phyloP scores from a whole-genome alignment of 1,140 invertebrate genomes.

The Caligus rogercresseyi region DNA sequence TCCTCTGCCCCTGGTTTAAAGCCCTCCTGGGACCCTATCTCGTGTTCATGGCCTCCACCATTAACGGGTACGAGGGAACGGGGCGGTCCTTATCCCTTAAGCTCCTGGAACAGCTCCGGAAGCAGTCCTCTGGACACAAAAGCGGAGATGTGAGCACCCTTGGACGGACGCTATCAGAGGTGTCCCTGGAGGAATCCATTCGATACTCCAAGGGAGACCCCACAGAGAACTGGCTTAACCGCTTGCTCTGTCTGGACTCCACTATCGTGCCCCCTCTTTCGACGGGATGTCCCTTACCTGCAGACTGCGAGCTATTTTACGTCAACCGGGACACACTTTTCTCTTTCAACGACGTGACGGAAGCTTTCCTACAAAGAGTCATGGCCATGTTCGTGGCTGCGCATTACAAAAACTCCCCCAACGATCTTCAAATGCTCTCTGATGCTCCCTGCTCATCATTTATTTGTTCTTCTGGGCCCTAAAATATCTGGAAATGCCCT shows the following conservation, averaged over 20 bases:
- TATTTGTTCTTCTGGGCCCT: constrained; percentile 87
- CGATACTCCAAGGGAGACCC: constrained; percentile 71
- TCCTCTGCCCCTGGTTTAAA: constrained; percentile 78
- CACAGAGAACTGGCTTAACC: constrained; percentile 79
- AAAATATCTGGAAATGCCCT: constrained; percentile 32
- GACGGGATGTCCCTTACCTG: constrained; percentile 65
- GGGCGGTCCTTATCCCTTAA: constrained; percentile 88
- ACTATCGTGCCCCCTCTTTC: constrained; percentile 41
- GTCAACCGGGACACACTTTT: constrained; percentile 88
- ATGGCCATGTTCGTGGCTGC: constrained; percentile 17
- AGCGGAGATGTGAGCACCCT: constrained; percentile 10
- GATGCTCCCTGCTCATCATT: constrained; percentile 94
- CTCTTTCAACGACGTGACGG: constrained; percentile 88
- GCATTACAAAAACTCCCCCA: constrained; percentile 68
- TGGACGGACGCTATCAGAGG: constrained; percentile 28
- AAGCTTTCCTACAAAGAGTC: constrained; percentile 66
- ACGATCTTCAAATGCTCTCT: constrained; percentile 95
- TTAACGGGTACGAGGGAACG: constrained; percentile 93
- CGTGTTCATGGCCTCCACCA: constrained; percentile 88
- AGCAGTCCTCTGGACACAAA: constrained; percentile 31
- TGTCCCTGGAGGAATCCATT: constrained; percentile 82
- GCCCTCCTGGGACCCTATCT: constrained; percentile 78
- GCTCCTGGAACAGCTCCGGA: constrained; percentile 68
- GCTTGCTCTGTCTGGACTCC: constrained; percentile 77
- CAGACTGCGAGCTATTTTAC: constrained; percentile 73